Conservation (phyloP, 2,797 vertebrate genomes). For the Zalophus californianus region DNA sequence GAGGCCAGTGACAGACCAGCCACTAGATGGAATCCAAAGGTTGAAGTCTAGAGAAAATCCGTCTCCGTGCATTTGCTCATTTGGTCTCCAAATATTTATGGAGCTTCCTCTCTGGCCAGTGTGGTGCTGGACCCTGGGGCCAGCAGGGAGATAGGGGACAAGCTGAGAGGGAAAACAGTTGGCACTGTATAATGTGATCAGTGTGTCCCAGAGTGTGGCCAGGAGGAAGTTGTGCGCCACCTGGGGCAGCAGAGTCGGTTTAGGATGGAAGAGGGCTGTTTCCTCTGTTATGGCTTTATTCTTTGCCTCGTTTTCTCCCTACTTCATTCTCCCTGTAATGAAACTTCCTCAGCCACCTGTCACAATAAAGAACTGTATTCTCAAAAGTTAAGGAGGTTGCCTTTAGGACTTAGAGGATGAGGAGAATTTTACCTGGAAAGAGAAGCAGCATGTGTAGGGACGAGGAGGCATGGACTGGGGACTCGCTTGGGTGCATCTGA, state of each 20-base stretch:
- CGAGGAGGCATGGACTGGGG: rapidly evolving
- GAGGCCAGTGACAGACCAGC: constrained; percentile 29
- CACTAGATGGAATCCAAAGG: constrained; percentile 70
- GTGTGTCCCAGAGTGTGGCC: not conserved
- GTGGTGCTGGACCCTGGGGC: not conserved
- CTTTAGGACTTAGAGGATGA: not conserved
- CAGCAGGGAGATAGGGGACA: not conserved
- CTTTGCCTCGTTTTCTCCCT: constrained; percentile 5
- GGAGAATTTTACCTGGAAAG: not conserved
- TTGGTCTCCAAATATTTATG: constrained; percentile 57
- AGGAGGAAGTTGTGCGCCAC: constrained; percentile 34
- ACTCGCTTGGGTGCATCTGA: not conserved
- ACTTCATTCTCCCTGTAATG: not conserved
- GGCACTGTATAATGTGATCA: constrained; percentile 6
- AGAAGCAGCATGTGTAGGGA: not conserved
- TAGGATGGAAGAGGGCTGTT: not conserved
- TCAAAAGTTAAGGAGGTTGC: not conserved
- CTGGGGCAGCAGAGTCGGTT: not conserved
- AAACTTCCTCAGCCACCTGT: constrained; percentile 47
- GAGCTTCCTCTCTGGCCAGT: constrained; percentile 36
- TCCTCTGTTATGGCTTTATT: not conserved
- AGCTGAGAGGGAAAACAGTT: constrained; percentile 4
- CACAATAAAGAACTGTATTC: not conserved
- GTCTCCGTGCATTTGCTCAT: not conserved
- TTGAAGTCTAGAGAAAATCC: not conserved